Base-by-base conservation (phyloP, 2,888 invertebrate genomes). In the Phortica magna region DNA sequence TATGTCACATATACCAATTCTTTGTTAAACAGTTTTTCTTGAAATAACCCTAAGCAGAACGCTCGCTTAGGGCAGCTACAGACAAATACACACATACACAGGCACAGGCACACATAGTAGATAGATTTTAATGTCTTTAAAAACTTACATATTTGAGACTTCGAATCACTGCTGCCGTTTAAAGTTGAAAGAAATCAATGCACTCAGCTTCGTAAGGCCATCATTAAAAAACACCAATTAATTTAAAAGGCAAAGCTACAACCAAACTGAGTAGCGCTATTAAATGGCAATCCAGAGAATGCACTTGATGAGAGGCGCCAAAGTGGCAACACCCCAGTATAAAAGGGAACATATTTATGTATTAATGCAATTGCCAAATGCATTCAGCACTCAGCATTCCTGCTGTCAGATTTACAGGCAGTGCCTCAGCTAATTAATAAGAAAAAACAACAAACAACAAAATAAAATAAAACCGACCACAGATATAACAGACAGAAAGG, bases 271-370 rank as follows among this genome's bases (percentile, higher is more conserved):
- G 59, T 59, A 53, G 22, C 31, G 61, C 22, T 12, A 41, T 65
- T 39, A 61, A 61, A 71, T 39, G 17, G 65, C 65, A 61, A 61
- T 22, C 61, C n/a, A 61, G 65, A 7, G 61, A 3, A n/a, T 19
- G 19, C 31, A 19, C 84, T 80, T 86, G 88, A 86, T 87, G 87
- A 88, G 85, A 87, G 85, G 85, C 85, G 88, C 88, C 88, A 86
- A 85, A 86, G 87, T 82, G 17, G 22, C 61, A 41, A 65, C 65
- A 65, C 14, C 61, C n/a, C 9, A 14, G 48, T 2, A 48, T 14
- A 48, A 9, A 10, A 48, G 10, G 48, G 14, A 48, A 14, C 17
- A 22, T 39, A 61, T 61, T 43, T 6, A 67, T 19, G 10, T 74
- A n/a, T 70, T 7, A 53, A 74, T 75, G 68, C 59, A 74, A 74